Percentiles rank a stretch among this genome's conserved stretches.
phyloP scores from a whole-genome alignment of 2,888 invertebrate genomes.

The Caenorhabditis japonica region DNA sequence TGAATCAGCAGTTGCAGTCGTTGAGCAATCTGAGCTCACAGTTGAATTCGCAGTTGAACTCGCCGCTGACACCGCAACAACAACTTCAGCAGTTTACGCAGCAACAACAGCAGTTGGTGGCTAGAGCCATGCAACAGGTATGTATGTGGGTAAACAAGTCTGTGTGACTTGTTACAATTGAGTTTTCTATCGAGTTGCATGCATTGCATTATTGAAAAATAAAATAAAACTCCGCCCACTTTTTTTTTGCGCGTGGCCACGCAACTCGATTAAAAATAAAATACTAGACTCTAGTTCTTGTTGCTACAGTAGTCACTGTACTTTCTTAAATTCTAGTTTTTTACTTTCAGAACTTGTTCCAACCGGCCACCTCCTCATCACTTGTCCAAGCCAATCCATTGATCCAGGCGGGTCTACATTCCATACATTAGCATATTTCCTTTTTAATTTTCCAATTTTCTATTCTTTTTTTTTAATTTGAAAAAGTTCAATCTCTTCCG shows the following conservation, averaged over 20 bases:
- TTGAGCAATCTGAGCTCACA: conserved; percentile 38
- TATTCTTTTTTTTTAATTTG: no score
- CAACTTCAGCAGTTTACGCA: conserved; percentile 50
- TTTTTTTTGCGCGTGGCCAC: no score
- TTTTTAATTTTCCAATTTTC: conserved; percentile 17
- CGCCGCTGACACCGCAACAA: conserved; percentile 53
- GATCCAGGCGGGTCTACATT: conserved; percentile 51
- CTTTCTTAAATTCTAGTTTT: no score
- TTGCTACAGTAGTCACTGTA: no score
- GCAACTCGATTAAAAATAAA: no score
- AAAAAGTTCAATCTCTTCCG: conserved; percentile 46
- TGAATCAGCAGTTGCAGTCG: conserved; percentile 36
- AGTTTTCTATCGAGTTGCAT: no score
- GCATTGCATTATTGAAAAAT: no score
- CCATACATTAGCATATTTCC: conserved; percentile 28
- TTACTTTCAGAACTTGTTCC: conserved; percentile 44
- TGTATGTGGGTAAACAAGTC: conserved; percentile 1
- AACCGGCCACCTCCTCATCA: conserved; percentile 32
- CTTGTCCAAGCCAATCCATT: conserved; percentile 37
- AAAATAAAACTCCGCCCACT: no score
- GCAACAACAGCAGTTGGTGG: conserved; percentile 45
- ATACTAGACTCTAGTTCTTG: no score
- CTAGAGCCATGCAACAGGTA: conserved; percentile 53
- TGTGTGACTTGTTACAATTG: no score
- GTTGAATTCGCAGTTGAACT: conserved; percentile 30